These are phyloP conservation scores for Artibeus jamaicensis DNA, from an alignment of 2,797 vertebrate genomes.

Conservation along the genomic window DNA sequence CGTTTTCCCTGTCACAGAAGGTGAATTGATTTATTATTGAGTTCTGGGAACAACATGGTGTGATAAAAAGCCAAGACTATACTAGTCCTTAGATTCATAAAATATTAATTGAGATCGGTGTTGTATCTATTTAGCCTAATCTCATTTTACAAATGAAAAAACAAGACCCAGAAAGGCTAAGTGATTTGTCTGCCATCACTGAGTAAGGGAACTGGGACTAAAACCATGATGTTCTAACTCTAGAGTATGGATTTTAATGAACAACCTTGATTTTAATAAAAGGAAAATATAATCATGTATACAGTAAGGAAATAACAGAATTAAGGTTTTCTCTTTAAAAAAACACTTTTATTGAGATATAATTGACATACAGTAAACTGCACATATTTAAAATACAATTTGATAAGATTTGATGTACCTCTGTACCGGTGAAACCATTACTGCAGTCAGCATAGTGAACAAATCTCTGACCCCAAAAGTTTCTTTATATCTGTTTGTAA, in stretches of 20 bases:
- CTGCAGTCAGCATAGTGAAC: not conserved
- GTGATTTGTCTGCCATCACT: not conserved
- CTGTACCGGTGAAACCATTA: not conserved
- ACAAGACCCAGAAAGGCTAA: not conserved
- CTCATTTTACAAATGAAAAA: slow-evolving; percentile 22
- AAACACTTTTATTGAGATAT: not conserved
- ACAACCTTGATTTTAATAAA: slow-evolving; percentile 28
- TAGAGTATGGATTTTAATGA: not conserved
- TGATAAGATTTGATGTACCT: not conserved
- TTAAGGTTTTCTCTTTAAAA: not conserved
- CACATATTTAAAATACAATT: not conserved
- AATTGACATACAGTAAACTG: not conserved
- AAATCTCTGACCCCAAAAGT: not conserved
- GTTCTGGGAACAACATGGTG: not conserved
- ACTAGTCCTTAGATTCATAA: not conserved
- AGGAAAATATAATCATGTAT: not conserved
- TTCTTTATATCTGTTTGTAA: not conserved
- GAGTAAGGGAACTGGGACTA: not conserved
- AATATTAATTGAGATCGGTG: not conserved
- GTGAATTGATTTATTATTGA: not conserved
- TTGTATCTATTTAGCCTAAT: not conserved
- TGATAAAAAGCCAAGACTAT: not conserved
- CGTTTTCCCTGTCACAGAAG: not conserved
- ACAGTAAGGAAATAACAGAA: not conserved
- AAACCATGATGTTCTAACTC: not conserved